Percentiles rank a stretch among this genome's conserved stretches.
phyloP scores from a whole-genome alignment of 1,140 invertebrate species.

The Orius laevigatus region DNA sequence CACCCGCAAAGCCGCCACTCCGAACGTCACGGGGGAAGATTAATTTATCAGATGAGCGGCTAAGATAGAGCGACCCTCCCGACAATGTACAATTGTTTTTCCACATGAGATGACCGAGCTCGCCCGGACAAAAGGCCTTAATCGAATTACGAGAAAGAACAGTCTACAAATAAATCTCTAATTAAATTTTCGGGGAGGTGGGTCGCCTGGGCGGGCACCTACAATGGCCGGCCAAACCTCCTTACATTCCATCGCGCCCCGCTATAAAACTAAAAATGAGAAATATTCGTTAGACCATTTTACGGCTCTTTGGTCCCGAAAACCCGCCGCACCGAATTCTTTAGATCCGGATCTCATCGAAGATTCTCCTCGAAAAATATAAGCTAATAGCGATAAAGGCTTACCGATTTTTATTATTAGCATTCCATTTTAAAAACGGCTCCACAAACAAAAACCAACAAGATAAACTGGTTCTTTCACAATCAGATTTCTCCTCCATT shows the following conservation, averaged over 20 bases:
- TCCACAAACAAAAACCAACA: too few relatives aligned
- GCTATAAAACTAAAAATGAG: conserved; percentile 12
- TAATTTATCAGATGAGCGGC: conserved; percentile 12
- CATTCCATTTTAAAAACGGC: too few relatives aligned
- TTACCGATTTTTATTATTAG: too few relatives aligned
- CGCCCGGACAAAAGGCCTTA: conserved; percentile 8
- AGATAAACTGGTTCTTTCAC: too few relatives aligned
- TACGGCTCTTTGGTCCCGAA: neutral
- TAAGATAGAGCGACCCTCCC: conserved; percentile 5
- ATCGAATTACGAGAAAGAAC: conserved; percentile 11
- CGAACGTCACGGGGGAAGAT: conserved; percentile 6
- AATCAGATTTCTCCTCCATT: too few relatives aligned
- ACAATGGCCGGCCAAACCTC: conserved; percentile 8
- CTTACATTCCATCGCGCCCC: conserved; percentile 5
- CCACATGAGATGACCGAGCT: conserved; percentile 6
- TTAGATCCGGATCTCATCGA: too few relatives aligned
- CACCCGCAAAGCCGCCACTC: conserved; percentile 7
- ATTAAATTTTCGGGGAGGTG: conserved; percentile 7
- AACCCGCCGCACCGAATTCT: conserved; percentile 1
- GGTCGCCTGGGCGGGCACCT: conserved; percentile 2
- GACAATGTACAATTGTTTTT: conserved; percentile 11
- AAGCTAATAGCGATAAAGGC: too few relatives aligned
- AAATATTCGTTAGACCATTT: conserved; percentile 7
- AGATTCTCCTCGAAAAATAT: too few relatives aligned
- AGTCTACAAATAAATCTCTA: conserved; percentile 11